Evolutionary conservation across 2,113 vertebrate genomes (phyloP).

Genomic region (Zapornia atra): DNA sequence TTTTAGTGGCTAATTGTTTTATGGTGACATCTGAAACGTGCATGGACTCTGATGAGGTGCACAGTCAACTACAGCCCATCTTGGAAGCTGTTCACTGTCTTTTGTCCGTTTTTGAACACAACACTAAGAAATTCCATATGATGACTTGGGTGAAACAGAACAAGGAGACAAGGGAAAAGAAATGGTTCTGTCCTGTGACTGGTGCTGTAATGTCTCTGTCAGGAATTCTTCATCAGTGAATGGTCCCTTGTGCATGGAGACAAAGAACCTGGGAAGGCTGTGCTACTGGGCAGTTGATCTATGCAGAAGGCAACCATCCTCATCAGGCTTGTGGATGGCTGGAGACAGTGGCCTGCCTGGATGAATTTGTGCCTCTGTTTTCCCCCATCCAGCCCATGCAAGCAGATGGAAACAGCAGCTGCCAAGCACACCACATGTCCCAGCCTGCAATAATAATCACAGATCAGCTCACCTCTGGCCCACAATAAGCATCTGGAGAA

Average conservation of each 20-base stretch:
- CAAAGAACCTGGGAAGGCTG: background rate
- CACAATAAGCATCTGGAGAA: background rate
- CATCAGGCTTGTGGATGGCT: background rate
- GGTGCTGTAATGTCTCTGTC: background rate
- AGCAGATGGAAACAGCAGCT: conserved; percentile 9
- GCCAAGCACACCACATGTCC: background rate
- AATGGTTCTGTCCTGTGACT: background rate
- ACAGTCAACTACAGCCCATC: background rate
- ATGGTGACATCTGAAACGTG: background rate
- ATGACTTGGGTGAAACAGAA: background rate
- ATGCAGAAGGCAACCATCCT: background rate
- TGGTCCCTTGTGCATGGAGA: background rate
- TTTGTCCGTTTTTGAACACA: background rate
- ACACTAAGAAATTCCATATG: background rate
- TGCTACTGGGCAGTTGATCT: background rate
- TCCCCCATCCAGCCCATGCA: background rate
- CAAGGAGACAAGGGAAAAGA: background rate
- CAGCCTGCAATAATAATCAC: conserved; percentile 32
- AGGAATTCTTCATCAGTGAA: background rate
- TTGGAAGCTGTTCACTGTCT: background rate
- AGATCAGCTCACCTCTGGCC: conserved; percentile 44
- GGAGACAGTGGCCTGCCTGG: background rate
- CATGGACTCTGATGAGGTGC: background rate
- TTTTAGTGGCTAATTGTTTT: background rate
- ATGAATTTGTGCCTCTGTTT: background rate